Evolutionary conservation across 2,113 vertebrate genomes (phyloP).

Genomic region (Daphoenositta chrysoptera): DNA sequence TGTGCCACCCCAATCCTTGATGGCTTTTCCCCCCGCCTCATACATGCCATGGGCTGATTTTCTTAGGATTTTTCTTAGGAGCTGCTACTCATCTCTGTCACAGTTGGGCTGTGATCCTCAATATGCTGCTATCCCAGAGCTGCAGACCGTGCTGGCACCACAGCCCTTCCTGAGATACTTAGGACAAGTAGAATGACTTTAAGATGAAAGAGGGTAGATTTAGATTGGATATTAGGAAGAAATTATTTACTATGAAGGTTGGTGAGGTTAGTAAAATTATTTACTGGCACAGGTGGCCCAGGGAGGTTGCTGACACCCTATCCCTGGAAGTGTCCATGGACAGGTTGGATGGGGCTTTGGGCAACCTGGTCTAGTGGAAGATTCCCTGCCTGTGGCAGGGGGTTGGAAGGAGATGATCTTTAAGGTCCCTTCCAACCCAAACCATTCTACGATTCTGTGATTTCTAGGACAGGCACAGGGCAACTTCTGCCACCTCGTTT

Average conservation of each 20-base stretch:
- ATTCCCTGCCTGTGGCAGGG: not conserved
- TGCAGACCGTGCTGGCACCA: not conserved
- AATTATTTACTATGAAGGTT: not conserved
- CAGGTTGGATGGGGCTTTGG: not conserved
- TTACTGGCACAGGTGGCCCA: not conserved
- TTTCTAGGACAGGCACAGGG: not conserved
- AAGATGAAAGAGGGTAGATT: not conserved
- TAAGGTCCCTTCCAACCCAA: not conserved
- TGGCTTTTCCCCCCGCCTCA: not conserved
- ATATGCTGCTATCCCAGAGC: rapidly evolving
- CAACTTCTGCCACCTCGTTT: not conserved
- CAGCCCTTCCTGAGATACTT: not conserved
- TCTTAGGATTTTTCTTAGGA: not conserved
- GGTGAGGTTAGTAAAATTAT: not conserved
- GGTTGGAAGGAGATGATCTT: not conserved
- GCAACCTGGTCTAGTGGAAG: not conserved
- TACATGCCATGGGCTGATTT: not conserved
- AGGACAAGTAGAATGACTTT: not conserved
- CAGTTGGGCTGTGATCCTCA: not conserved
- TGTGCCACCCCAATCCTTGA: not conserved
- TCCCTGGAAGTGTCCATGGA: not conserved
- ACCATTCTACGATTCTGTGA: not conserved
- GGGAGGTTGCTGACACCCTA: not conserved
- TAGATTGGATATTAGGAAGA: not conserved
- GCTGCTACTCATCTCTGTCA: not conserved